Evolutionary conservation across 2,888 invertebrate species (phyloP), one percentile per base, ranked within the genome.

Genomic region (Mylabris sibirica): DNA sequence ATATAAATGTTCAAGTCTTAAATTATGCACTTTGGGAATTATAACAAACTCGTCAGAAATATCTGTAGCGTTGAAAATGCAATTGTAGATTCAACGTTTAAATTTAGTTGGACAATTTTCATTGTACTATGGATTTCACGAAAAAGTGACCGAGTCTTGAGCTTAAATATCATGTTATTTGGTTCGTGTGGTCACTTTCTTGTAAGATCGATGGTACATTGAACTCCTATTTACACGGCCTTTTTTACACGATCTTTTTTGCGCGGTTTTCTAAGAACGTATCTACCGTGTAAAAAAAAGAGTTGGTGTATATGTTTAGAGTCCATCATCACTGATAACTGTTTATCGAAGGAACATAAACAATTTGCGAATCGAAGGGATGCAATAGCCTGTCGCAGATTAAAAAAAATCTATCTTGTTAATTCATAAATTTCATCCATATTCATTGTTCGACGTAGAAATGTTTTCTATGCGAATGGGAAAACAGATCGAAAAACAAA

Each of bases 341-440:
- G n/a, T 20, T 11, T 35, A 60, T 60, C 34, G 60, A 9, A 34
- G n/a, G 5, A 5, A 60, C 11, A 60, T 34, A 35, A 30, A 60
- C 60, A 63, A 63, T n/a, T 26, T 49, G 8, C 9, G 2, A 9
- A 44, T 17, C n/a, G 44, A 44, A 38, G 41, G 62, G 20, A 26
- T 44, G 11, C n/a, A 17, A 20, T 49, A 20, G 20, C 8, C n/a
- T 49, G 49, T 20, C 20, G 20, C 30, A 14, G 59, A 60, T 63
- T 64, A 30, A 57, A 68, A 63, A 61, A 53, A 26, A 57, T 68
- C 35, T 57, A 68, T 64, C 67, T 64, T 61, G 57, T 60, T 34
- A 12, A 57, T 64, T 57, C 64, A 64, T 64, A 64, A 64, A 64
- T 64, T 57, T 26, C 30, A 30, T n/a, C 64, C 53, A 59, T 20